Evolutionary conservation across 1,140 invertebrate species (phyloP), one percentile per base, ranked within the genome.

Genomic region (Parasteatoda tepidariorum): DNA sequence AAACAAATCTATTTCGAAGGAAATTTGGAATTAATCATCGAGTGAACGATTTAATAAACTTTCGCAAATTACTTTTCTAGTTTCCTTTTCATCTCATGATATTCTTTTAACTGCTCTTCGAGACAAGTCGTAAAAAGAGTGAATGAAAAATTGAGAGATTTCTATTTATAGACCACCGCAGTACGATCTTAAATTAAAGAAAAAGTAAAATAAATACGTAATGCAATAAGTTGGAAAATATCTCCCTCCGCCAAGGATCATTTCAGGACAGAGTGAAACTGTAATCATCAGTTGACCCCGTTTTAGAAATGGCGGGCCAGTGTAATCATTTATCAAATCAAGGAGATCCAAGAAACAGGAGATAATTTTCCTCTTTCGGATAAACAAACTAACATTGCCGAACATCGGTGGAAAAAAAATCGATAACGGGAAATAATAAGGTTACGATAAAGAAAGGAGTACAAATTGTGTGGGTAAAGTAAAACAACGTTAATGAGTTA

Each of bases 271-370:
- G 24, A 70, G 67, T 41, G n/a, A 68, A 48, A 68, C 18, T 61
- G 18, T 74, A 74, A 61, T 74, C 71, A 61, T 30, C 55, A 55
- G 30, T 38, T 74, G 71, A 74, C 71, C 71, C 33, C 71, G 9
- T 74, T 74, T 61, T 74, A 61, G 71, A 74, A 61, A 33, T 38
- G 66, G 34, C n/a, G 22, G n/a, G 30, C 31, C 30, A 2, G 18
- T 30, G 33, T 61, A 74, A 74, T 74, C 71, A 74, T 74, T 74
- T 74, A 74, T 74, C 71, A 74, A 61, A 74, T 74, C 71, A 74
- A 57, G 41, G n/a, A 54, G 71, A 74, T 61, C 31, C 22, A 18
- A 26, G 48, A 41, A 34, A 30, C 38, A 4, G 18, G 22, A 61
- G 71, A 74, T 74, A 62, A 74, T 74, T 74, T 74, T 74, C 71